Conservation (phyloP, 2,113 vertebrate species). For the Telmatochromis sp. region DNA sequence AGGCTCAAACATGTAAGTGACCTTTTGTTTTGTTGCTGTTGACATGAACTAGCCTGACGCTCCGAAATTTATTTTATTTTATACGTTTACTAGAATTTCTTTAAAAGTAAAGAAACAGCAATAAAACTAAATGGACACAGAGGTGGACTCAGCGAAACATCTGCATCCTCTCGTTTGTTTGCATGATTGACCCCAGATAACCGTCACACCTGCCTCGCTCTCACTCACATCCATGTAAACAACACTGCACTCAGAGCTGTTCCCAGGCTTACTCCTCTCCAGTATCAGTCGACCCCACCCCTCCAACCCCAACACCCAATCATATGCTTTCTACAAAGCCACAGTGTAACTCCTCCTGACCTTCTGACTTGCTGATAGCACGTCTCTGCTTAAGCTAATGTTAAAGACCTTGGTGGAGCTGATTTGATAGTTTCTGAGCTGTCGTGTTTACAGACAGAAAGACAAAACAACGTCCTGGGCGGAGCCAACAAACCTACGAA, state of each 20-base stretch:
- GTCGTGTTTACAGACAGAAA: not conserved
- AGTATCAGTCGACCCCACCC: not conserved
- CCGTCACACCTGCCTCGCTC: not conserved
- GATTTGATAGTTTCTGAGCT: not conserved
- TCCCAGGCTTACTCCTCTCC: not conserved
- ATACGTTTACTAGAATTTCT: rapidly evolving
- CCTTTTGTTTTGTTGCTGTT: not conserved
- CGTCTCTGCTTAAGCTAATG: not conserved
- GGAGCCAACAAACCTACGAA: not conserved
- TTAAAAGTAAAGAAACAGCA: too few species aligned
- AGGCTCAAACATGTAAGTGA: not conserved
- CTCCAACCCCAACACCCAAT: not conserved
- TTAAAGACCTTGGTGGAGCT: not conserved
- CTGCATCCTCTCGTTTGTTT: not conserved
- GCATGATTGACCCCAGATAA: not conserved
- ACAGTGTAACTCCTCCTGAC: not conserved
- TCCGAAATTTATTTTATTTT: too few species aligned
- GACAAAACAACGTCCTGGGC: not conserved
- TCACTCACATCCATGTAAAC: not conserved
- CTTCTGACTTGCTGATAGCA: not conserved
- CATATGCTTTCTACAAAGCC: not conserved
- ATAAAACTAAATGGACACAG: rapidly evolving
- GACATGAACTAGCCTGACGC: rapidly evolving
- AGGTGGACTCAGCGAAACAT: not conserved
- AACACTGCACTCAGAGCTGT: rapidly evolving